A percentile compares a stretch with the other conserved stretches of the same genome.
Conservation (phyloP, 1,140 invertebrate species). For the Cotesia glomerata region DNA sequence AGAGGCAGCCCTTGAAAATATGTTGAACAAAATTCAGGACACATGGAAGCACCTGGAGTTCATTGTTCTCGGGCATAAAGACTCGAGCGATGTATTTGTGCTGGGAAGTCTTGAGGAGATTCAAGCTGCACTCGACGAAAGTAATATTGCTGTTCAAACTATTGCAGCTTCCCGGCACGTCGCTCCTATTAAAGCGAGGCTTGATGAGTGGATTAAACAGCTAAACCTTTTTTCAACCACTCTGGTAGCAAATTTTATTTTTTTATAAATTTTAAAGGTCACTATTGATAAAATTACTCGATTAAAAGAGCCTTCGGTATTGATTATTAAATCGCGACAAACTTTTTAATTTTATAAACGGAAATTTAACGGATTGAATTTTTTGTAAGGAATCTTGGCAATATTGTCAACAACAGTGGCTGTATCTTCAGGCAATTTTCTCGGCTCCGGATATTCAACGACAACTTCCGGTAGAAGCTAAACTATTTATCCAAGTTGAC, state of each 20-base stretch:
- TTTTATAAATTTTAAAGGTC: neutral
- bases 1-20: slow-evolving; percentile 78
- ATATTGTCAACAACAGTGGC: slow-evolving; percentile 82
- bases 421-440: slow-evolving; percentile 88
- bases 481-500: slow-evolving; percentile 83
- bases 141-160: slow-evolving; percentile 83
- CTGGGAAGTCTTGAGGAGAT: slow-evolving; percentile 84
- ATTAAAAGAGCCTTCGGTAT: too few relatives aligned
- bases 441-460: slow-evolving; percentile 88
- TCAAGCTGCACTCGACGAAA: slow-evolving; percentile 81
- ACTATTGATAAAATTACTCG: too few relatives aligned
- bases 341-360: neutral
- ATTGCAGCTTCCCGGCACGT: slow-evolving; percentile 84
- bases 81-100: slow-evolving; percentile 82
- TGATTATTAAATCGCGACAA: too few relatives aligned
- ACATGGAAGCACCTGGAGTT: slow-evolving; percentile 83
- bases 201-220: slow-evolving; percentile 80
- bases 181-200: slow-evolving; percentile 78
- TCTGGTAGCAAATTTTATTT: slow-evolving; percentile 63
- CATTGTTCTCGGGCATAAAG: slow-evolving; percentile 76
- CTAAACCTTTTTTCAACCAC: slow-evolving; percentile 80
- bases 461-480: slow-evolving; percentile 83
- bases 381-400: slow-evolving; percentile 79
- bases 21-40: slow-evolving; percentile 83
- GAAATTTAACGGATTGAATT: slow-evolving; percentile 23